A percentile compares a stretch with the other conserved stretches of the same genome.
These are phyloP conservation scores for Passer montanus DNA, from an alignment of 2,113 vertebrate genomes.

Conservation along the genomic window DNA sequence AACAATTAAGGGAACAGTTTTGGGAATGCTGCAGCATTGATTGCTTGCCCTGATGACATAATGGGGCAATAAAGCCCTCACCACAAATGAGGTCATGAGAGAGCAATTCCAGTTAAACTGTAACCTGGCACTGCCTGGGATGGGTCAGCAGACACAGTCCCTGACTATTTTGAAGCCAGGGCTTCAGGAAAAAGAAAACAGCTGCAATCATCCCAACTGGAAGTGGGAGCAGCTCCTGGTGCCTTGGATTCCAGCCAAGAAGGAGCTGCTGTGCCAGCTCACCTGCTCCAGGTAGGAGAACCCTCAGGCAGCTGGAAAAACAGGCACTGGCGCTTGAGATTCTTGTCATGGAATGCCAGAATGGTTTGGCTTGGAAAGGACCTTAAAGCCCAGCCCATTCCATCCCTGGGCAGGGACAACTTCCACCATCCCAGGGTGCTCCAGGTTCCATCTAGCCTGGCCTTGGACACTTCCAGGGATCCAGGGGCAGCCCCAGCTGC, in stretches of 20 bases:
- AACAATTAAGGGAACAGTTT: accelerated
- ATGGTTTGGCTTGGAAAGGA: neutral
- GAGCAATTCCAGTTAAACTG: neutral
- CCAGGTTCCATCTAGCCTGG: neutral
- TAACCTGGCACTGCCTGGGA: neutral
- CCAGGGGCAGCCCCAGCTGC: neutral
- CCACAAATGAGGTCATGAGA: neutral
- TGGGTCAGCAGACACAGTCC: neutral
- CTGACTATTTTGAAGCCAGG: neutral
- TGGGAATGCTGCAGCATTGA: neutral
- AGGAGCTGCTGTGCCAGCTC: accelerated
- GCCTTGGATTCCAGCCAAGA: neutral
- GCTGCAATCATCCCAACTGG: neutral
- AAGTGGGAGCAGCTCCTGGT: neutral
- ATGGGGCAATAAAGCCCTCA: neutral
- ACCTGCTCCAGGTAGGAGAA: neutral
- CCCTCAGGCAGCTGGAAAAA: neutral
- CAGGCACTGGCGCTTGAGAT: neutral
- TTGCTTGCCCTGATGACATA: neutral
- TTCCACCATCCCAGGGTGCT: neutral
- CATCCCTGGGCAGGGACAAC: neutral
- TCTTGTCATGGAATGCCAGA: neutral
- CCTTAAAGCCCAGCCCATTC: neutral
- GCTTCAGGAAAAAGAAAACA: neutral
- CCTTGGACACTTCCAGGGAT: neutral